Evolutionary conservation across 2,888 invertebrate species (phyloP), one percentile per base, ranked within the genome.

Genomic region (Operophtera brumata): DNA sequence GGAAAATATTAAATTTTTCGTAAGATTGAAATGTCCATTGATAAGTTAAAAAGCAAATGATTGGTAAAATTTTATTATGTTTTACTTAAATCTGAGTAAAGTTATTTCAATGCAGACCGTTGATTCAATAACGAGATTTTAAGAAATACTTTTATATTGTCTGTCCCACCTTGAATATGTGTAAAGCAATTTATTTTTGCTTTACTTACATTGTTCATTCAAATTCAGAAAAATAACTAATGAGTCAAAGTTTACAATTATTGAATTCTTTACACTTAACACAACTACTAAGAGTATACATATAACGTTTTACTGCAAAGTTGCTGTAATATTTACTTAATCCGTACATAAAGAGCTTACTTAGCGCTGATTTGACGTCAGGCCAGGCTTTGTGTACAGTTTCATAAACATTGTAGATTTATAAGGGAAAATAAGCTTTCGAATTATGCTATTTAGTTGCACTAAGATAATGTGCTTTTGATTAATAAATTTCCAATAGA

Each of bases 361-460:
- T 37, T 45, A 35, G 26, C 12, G 7, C 26, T 12, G 45, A 36
- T 45, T 45, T 36, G 26, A 45, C 36, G 36, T 35, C 11, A 26
- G 12, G 45, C 36, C 25, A 26, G 45, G 45, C 45, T 45, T 45
- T 45, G 45, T 45, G 9, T 36, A 12, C 9, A 35, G 36, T 45
- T n/a, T 36, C 10, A 12, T 26, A 13, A 11, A 26, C 26, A 28
- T 35, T 36, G 26, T 11, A 12, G 11, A 26, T 36, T 45, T 36
- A 45, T 11, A 45, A 12, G 9, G 13, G 26, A 25, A 34, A 35
- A 9, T 36, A 28, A 4, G 36, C 20, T 45, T 13, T 26, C 2
- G 6, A 35, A 7, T 35, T 10, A 35, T 14, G 32, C 32, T 14
- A 1, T 13, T 6, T 43, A 6, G 30, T 10, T 8, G 8, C 2